Conservation (phyloP, 1,140 invertebrate genomes). For the Rhyacophila brunnea region DNA sequence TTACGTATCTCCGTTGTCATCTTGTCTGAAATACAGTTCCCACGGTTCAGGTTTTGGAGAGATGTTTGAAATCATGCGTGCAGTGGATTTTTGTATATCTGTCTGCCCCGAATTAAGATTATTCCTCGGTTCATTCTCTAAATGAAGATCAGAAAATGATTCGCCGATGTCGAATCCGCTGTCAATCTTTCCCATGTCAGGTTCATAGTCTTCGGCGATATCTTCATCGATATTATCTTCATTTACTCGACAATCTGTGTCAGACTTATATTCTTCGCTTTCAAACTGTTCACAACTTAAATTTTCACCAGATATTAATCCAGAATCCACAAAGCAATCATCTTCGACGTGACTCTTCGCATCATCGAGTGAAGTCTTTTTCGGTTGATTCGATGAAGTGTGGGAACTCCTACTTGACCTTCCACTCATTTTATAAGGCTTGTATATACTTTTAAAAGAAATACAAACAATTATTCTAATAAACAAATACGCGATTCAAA, state of each 20-base stretch:
- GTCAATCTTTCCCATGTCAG: conserved; percentile 47
- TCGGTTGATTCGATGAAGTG: conserved; percentile 9
- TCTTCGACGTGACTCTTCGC: conserved; percentile 11
- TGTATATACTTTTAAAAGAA: conserved; percentile 4
- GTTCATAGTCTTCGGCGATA: conserved; percentile 10
- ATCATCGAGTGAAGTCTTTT: conserved; percentile 22
- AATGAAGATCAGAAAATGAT: conserved; percentile 51
- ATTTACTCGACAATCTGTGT: conserved; percentile 4
- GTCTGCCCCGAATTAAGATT: conserved; percentile 35
- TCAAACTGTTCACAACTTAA: conserved; percentile 11
- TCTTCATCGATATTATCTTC: conserved; percentile 1
- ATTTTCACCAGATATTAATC: conserved; percentile 13
- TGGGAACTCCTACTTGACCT: conserved; percentile 15
- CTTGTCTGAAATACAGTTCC: conserved; percentile 57
- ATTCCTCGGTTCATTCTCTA: conserved; percentile 42
- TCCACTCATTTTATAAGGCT: conserved; percentile 22
- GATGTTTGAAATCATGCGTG: no score
- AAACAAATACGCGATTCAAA: neutral
- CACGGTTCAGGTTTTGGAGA: conserved; percentile 40
- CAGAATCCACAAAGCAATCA: conserved; percentile 24
- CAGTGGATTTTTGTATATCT: conserved; percentile 13
- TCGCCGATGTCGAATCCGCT: conserved; percentile 58
- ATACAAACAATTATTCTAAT: neutral
- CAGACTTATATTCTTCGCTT: conserved; percentile 4
- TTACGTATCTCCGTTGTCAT: conserved; percentile 69